Evolutionary conservation across 2,113 vertebrate species (phyloP).

Genomic region (Lipotes vexillifer): DNA sequence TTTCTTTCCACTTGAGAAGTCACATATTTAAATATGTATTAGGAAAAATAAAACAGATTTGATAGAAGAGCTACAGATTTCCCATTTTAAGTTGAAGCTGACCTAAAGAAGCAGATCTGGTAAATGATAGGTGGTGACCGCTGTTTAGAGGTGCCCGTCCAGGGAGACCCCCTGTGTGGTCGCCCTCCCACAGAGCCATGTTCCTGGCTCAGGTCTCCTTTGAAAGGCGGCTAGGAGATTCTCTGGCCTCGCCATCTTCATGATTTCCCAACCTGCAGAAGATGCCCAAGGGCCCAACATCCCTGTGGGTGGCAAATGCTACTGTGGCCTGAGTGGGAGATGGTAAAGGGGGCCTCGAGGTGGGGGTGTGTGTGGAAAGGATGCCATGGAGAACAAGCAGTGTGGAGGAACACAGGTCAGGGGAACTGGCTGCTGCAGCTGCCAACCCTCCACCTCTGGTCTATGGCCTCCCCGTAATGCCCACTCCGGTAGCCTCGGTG

Average conservation of each 20-base stretch:
- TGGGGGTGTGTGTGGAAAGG: background rate
- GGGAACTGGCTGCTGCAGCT: background rate
- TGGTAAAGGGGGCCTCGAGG: background rate
- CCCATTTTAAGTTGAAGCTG: background rate
- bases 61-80: background rate
- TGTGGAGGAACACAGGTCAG: background rate
- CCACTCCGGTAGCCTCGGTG: background rate
- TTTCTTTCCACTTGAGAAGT: background rate
- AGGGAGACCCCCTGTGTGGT: background rate
- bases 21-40: background rate
- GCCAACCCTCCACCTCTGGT: background rate
- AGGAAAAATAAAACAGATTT: background rate
- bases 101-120: background rate
- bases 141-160: background rate
- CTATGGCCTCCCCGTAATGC: background rate
- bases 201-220: background rate
- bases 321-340: fast-evolving
- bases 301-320: background rate
- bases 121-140: fast-evolving
- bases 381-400: background rate
- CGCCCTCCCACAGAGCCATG: background rate
- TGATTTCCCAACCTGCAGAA: background rate
- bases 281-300: background rate
- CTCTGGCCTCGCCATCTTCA: background rate
- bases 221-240: background rate